Evolutionary conservation across 2,888 invertebrate species (phyloP).

Genomic region (Hipparchia semele): DNA sequence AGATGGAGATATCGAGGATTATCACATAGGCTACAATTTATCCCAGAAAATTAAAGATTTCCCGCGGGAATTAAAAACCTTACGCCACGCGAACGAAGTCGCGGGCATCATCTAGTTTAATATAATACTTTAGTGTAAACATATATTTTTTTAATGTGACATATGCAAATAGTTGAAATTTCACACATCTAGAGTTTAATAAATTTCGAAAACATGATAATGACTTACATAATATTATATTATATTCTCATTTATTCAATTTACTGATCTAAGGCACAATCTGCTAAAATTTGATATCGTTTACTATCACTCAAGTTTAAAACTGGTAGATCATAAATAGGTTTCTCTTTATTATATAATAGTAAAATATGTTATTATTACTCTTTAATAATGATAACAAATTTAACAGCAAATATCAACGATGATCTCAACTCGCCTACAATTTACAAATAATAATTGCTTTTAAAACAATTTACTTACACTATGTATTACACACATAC

Average conservation of each 20-base stretch:
- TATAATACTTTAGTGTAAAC: conserved; percentile 49
- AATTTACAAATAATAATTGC: conserved; percentile 67
- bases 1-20: too few species aligned
- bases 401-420: conserved; percentile 79
- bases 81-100: too few species aligned
- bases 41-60: too few species aligned
- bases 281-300: conserved; percentile 68
- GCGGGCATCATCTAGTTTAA: conserved; percentile 25
- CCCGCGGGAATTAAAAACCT: too few species aligned
- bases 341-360: conserved; percentile 58
- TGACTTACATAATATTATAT: conserved; percentile 32
- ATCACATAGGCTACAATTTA: too few species aligned
- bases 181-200: conserved; percentile 60
- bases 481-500: conserved; percentile 72
- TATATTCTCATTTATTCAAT: conserved; percentile 52
- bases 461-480: conserved; percentile 72
- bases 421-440: conserved; percentile 61
- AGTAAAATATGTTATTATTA: conserved; percentile 63
- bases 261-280: conserved; percentile 81
- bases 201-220: conserved; percentile 55
- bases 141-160: conserved; percentile 55
- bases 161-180: conserved; percentile 40
- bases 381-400: conserved; percentile 64
- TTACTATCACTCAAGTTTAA: conserved; percentile 69
- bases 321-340: conserved; percentile 69